Percentiles rank a stretch among this genome's conserved stretches.
Conservation (phyloP, 2,113 vertebrate genomes). For the Sphaerodactylus townsendi region DNA sequence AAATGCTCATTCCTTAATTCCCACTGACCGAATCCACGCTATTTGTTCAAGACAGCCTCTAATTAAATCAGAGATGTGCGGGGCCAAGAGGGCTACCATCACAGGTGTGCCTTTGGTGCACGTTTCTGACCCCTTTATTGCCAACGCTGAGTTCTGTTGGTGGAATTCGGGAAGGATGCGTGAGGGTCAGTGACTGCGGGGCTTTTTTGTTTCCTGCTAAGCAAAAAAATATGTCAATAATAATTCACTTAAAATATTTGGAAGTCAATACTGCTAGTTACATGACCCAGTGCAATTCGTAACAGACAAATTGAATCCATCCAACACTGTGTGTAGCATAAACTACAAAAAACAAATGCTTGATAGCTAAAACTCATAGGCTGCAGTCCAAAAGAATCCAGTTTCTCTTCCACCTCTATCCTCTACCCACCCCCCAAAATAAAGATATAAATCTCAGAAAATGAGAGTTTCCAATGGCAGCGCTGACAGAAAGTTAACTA, state of each 20-base stretch:
- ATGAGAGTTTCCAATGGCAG: slow-evolving; percentile 56
- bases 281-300: slow-evolving; percentile 62
- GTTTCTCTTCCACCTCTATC: slow-evolving; percentile 46
- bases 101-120: neutral
- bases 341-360: slow-evolving; percentile 66
- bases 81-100: neutral
- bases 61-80: neutral
- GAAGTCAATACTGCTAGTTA: slow-evolving; percentile 56
- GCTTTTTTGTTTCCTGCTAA: slow-evolving; percentile 23
- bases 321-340: slow-evolving; percentile 45
- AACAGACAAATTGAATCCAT: slow-evolving; percentile 69
- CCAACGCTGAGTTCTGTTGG: neutral
- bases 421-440: slow-evolving; percentile 29
- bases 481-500: slow-evolving; percentile 56
- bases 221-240: slow-evolving; percentile 28
- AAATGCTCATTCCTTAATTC: neutral
- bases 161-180: neutral
- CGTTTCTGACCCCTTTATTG: neutral
- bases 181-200: neutral
- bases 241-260: slow-evolving; percentile 18
- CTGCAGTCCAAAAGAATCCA: slow-evolving; percentile 58
- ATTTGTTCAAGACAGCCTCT: neutral
- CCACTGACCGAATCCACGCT: neutral
- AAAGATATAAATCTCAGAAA: slow-evolving; percentile 43
- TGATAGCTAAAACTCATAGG: slow-evolving; percentile 63